Conservation (phyloP, 2,797 vertebrate genomes). For the Petrocephalus schoutedeni region DNA sequence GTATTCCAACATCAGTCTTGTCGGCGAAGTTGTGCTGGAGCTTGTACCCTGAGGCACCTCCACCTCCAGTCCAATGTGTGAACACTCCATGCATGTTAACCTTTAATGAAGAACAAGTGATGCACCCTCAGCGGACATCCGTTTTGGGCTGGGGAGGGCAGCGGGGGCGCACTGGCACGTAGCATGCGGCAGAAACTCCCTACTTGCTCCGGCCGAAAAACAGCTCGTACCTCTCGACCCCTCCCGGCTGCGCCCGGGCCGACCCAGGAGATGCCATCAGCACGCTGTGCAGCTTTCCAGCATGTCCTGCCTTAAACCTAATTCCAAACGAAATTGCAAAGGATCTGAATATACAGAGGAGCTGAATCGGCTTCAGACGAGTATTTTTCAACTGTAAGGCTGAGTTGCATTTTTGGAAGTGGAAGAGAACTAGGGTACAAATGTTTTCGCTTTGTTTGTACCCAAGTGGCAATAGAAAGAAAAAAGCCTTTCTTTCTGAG, state of each 20-base stretch:
- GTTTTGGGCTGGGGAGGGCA: conserved; percentile 18
- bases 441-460: neutral
- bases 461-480: neutral
- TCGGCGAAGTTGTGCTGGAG: neutral
- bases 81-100: conserved; percentile 15
- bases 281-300: neutral
- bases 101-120: conserved; percentile 34
- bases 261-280: neutral
- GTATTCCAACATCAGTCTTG: neutral
- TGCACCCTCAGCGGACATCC: conserved; percentile 13
- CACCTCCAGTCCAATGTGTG: conserved; percentile 5
- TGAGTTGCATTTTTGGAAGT: neutral
- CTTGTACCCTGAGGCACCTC: neutral
- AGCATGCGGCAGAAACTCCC: conserved; percentile 29
- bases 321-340: neutral
- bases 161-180: conserved; percentile 23
- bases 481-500: neutral
- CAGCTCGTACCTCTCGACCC: conserved; percentile 30
- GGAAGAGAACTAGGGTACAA: neutral
- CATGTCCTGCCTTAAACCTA: neutral
- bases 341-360: conserved; percentile 7
- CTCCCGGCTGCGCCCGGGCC: neutral
- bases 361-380: neutral
- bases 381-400: neutral
- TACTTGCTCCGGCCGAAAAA: neutral